Evolutionary conservation across 2,888 invertebrate species (phyloP), one percentile per base, ranked within the genome.

Genomic region (Acronicta aceris): DNA sequence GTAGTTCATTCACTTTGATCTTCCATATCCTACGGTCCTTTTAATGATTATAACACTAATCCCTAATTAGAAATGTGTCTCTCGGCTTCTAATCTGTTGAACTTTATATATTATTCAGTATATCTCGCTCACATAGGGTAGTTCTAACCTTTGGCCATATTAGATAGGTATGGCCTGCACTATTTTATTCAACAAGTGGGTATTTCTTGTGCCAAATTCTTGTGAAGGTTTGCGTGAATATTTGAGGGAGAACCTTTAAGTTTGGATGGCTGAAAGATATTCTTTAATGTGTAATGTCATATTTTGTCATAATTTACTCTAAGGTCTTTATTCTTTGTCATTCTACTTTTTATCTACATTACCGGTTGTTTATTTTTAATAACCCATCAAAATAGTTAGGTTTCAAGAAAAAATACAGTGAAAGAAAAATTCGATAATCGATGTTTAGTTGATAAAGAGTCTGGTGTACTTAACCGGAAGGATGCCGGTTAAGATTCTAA

Each of bases 131-230:
- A 61, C 57, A 62, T 55, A 55, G 21, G 43, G 59, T 30, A 41
- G 30, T 41, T 43, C 36, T 40, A 41, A 47, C 66, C 66, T 76
- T 74, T 76, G 65, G 57, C 62, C 66, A 64, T 71, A 62, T 65
- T 58, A 60, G 17, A 58, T 57, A 57, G 21, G 25, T 57, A 60
- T 60, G 41, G 54, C 50, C 30, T 33, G n/a, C 46, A 63, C 48
- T 82, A 61, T 73, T 75, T 82, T 64, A 79, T 80, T 79, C 69
- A 80, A 68, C 76, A 78, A 73, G 74, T 76, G 71, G 72, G 54
- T 59, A 72, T 73, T 76, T 72, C 75, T 78, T 68, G 72, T 53
- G 55, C 47, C 13, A 50, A 63, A 68, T 61, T 70, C 56, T 41
- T 30, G 17, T n/a, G 1, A 43, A 59, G 49, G 33, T 52, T 27